These are phyloP conservation scores for Pollimyrus isidori DNA, from an alignment of 2,113 vertebrate species.

Conservation along the genomic window DNA sequence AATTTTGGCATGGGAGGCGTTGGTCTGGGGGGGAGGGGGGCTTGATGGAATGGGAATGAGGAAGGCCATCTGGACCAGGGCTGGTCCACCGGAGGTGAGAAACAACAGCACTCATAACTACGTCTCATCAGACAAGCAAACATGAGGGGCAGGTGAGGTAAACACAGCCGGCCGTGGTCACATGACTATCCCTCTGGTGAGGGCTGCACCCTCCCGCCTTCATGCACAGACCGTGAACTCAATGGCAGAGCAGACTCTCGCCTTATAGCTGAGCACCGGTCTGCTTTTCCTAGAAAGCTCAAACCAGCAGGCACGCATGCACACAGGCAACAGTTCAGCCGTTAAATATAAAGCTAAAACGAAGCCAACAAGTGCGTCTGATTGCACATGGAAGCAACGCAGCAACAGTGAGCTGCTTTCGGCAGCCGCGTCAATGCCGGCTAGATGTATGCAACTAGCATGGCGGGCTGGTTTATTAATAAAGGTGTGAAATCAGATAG, in stretches of 20 bases:
- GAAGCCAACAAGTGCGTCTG: not conserved
- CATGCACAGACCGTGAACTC: not conserved
- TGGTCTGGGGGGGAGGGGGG: not conserved
- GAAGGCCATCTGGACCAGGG: not conserved
- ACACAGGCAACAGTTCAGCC: not conserved
- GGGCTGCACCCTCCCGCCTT: not conserved
- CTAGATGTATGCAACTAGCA: not conserved
- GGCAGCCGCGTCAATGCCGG: not conserved
- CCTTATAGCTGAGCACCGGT: not conserved
- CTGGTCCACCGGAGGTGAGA: not conserved
- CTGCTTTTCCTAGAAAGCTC: not conserved
- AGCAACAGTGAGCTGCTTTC: not conserved
- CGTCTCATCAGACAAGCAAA: not conserved
- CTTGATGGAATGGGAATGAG: not conserved
- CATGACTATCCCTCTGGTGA: not conserved
- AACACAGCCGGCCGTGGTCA: not conserved
- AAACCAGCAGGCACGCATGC: not conserved
- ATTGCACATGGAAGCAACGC: not conserved
- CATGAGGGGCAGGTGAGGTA: not conserved
- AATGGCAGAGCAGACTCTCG: not conserved
- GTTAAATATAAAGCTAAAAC: not conserved
- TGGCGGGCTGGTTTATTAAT: not conserved
- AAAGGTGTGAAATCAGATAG: conserved; percentile 13
- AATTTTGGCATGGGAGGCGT: not conserved
- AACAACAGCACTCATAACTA: not conserved